These are phyloP conservation scores for Drosophila hydei DNA, from an alignment of 1,140 invertebrate species.

Conservation along the genomic window DNA sequence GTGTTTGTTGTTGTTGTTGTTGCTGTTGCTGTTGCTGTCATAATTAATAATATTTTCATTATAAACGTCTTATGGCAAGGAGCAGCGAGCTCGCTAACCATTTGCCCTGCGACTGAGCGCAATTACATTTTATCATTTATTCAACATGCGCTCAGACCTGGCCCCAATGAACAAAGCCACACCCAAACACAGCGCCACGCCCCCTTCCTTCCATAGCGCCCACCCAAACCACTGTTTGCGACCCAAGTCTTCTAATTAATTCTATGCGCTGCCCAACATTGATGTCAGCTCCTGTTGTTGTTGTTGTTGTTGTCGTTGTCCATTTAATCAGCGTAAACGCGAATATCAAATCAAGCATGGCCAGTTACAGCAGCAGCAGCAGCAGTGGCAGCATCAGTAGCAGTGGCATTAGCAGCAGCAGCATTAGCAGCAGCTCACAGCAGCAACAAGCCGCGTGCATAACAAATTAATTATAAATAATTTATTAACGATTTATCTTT, in stretches of 20 bases:
- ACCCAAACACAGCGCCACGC: background rate
- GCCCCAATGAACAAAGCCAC: constrained; percentile 20
- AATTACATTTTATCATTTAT: constrained; percentile 83
- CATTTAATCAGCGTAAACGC: constrained; percentile 81
- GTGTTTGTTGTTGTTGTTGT: constrained; percentile 26
- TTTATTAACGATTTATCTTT: constrained; percentile 83
- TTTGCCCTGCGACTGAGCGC: constrained; percentile 53
- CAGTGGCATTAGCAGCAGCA: constrained; percentile 7
- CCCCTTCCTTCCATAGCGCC: background rate
- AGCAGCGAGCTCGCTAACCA: constrained; percentile 32
- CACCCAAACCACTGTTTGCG: constrained; percentile 24
- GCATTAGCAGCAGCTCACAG: constrained; percentile 40
- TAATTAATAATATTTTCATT: constrained; percentile 83
- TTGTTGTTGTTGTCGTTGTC: constrained; percentile 56
- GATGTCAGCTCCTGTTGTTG: constrained; percentile 32
- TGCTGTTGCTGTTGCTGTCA: constrained; percentile 54
- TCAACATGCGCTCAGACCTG: constrained; percentile 69
- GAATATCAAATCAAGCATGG: constrained; percentile 74
- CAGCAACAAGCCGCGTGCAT: constrained; percentile 67
- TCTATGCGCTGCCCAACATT: constrained; percentile 55
- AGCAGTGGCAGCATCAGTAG: constrained; percentile 20
- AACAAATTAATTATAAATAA: constrained; percentile 83
- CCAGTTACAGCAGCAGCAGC: constrained; percentile 8
- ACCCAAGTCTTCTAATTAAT: constrained; percentile 72
- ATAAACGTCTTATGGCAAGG: constrained; percentile 75